Evolutionary conservation across 2,888 invertebrate species (phyloP), one percentile per base, ranked within the genome.

Genomic region (Anoplius nigerrimus): DNA sequence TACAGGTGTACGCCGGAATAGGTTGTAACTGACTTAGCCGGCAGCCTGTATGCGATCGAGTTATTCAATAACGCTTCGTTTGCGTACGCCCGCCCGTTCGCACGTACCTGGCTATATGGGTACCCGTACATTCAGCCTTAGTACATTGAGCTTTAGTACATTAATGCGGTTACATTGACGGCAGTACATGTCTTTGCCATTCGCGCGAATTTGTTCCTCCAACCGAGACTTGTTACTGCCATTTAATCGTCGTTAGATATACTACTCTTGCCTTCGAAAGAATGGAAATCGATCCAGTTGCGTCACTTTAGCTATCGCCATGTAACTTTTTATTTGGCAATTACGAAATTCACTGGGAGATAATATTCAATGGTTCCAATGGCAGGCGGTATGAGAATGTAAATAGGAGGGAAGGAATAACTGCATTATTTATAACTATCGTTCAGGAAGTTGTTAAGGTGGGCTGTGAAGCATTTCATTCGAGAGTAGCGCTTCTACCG

Each of bases 381-480:
- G 8, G 34, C 34, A 11, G 11, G 11, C 34, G 34, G 34, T 11
- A 11, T 13, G 1, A 13, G 46, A 46, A 51, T 34, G 66, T 63
- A 68, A 75, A 51, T 57, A 75, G 75, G 75, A 76, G 70, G 62
- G 62, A 48, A 56, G 56, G 57, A 58, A 64, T 58, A 64, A 57
- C 69, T 55, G 69, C 55, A 60, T 69, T 76, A 73, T 76, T 75
- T 65, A 71, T 69, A 56, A 67, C 62, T 59, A 54, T 67, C 45
- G 60, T 66, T 58, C 60, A 63, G 76, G 73, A 76, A 76, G 76
- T 76, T 65, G 66, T 71, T 67, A 65, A 66, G 16, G 27, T 57
- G 56, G 62, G 58, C 69, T 71, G 73, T 43, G 73, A 69, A 62
- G 52, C 75, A 55, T 52, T 54, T 27, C 59, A 52, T 56, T 62